These are phyloP conservation scores for Megathymus violae DNA, from an alignment of 1,140 invertebrate genomes.

Conservation along the genomic window DNA sequence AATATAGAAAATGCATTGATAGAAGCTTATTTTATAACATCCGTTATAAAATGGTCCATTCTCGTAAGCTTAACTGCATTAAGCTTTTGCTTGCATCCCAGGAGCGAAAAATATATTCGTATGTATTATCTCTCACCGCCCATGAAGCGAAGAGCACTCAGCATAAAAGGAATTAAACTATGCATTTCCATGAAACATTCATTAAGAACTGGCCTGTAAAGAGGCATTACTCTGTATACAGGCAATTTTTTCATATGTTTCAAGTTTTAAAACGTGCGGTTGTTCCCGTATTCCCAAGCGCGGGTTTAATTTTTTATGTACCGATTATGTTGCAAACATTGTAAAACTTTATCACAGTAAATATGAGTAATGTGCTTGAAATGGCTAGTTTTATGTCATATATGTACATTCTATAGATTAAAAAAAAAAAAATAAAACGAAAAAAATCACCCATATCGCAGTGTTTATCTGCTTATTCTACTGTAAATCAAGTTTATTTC, in stretches of 20 bases:
- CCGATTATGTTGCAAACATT: neutral
- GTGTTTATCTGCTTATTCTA: too few species aligned
- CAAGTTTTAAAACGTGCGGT: neutral
- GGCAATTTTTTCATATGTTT: conserved; percentile 6
- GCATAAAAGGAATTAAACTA: conserved; percentile 33
- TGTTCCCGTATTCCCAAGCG: neutral
- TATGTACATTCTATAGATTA: too few species aligned
- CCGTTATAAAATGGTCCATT: conserved; percentile 3
- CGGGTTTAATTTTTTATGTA: neutral
- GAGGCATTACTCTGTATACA: conserved; percentile 8
- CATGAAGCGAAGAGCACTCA: conserved; percentile 26
- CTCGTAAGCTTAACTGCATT: neutral
- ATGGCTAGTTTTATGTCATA: too few species aligned
- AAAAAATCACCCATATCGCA: too few species aligned
- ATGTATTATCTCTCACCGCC: conserved; percentile 23
- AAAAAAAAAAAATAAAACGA: conserved; percentile 16
- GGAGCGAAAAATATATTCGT: conserved; percentile 29
- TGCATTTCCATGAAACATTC: conserved; percentile 36
- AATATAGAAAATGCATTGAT: neutral
- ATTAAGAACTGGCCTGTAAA: conserved; percentile 25
- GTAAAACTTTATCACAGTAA: neutral
- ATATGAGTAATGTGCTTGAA: too few species aligned
- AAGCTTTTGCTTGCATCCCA: conserved; percentile 23
- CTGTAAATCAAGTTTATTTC: too few species aligned
- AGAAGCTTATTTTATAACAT: neutral